A percentile compares a stretch with the other conserved stretches of the same genome.
Conservation (phyloP, 64 coral and sea anemone genomes). For the Anthopleura sola region DNA sequence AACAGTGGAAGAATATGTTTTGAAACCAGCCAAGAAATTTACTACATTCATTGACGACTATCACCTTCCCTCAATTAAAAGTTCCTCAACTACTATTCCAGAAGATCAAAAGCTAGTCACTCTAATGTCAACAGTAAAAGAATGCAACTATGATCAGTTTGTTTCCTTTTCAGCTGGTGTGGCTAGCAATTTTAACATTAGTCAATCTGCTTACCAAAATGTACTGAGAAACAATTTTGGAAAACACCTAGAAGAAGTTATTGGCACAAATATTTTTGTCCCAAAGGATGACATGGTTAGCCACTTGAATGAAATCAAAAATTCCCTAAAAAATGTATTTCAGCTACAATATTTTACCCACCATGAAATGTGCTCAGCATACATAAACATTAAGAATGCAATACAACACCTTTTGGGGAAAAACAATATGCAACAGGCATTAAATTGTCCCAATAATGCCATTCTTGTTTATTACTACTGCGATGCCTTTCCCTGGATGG, state of each 20-base stretch:
- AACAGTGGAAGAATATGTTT: too few relatives aligned
- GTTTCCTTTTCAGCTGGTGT: too few relatives aligned
- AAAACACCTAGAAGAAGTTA: constrained; percentile 22
- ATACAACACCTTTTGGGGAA: constrained; percentile 21
- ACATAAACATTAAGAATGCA: constrained; percentile 55
- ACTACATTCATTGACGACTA: too few relatives aligned
- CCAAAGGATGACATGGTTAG: constrained; percentile 41
- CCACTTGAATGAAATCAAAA: constrained; percentile 39
- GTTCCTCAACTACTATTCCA: too few relatives aligned
- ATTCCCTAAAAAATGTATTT: constrained; percentile 24
- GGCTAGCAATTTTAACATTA: too few relatives aligned
- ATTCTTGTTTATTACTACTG: constrained; percentile 33
- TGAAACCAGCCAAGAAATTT: too few relatives aligned
- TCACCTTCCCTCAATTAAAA: too few relatives aligned
- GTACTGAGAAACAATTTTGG: constrained; percentile 60
- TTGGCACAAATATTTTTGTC: constrained; percentile 50
- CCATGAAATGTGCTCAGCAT: constrained; percentile 35
- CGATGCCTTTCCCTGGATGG: constrained; percentile 48
- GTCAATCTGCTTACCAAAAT: constrained; percentile 45
- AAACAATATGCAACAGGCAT: constrained; percentile 26
- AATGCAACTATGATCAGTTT: too few relatives aligned
- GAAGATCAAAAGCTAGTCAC: too few relatives aligned
- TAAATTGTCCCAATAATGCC: constrained; percentile 27
- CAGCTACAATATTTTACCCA: constrained; percentile 23
- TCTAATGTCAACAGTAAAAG: too few relatives aligned